A percentile compares a stretch with the other conserved stretches of the same genome.
Conservation (phyloP, 2,888 invertebrate species). For the Euplexia lucipara region DNA sequence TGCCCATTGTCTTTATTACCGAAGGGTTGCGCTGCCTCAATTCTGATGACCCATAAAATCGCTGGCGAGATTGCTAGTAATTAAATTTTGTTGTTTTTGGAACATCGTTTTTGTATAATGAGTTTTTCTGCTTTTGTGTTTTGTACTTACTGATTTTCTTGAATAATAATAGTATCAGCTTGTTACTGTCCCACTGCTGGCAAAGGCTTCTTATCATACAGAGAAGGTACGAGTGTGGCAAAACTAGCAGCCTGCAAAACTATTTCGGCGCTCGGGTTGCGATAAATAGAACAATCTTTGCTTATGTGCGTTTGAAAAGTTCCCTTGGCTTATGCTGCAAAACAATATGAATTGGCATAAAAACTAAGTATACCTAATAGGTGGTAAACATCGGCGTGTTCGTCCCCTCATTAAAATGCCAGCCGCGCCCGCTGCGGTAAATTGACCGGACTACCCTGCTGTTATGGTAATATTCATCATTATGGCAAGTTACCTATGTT, state of each 20-base stretch:
- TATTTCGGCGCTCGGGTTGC: too few species aligned
- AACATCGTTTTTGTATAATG: constrained; percentile 5
- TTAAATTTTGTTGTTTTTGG: constrained; percentile 53
- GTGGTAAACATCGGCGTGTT: constrained; percentile 29
- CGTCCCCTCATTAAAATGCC: constrained; percentile 55
- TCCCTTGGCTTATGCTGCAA: too few species aligned
- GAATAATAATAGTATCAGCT: background rate
- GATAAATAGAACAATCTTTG: too few species aligned
- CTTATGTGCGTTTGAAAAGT: too few species aligned
- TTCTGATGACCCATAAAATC: constrained; percentile 65
- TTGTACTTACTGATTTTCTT: background rate
- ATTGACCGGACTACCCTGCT: constrained; percentile 55
- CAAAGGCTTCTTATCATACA: too few species aligned
- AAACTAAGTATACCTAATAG: background rate
- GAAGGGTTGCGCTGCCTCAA: constrained; percentile 68
- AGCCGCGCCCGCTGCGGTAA: constrained; percentile 66
- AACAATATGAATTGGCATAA: constrained; percentile 38
- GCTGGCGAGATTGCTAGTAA: constrained; percentile 52
- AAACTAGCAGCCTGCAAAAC: too few species aligned
- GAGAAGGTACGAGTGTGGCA: too few species aligned
- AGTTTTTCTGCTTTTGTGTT: constrained; percentile 8
- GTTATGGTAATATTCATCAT: constrained; percentile 50
- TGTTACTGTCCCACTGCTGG: too few species aligned
- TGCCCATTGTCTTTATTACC: constrained; percentile 83
- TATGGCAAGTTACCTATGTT: constrained; percentile 28